Evolutionary conservation across 2,797 vertebrate species (phyloP).

Genomic region (Poecile montanus): DNA sequence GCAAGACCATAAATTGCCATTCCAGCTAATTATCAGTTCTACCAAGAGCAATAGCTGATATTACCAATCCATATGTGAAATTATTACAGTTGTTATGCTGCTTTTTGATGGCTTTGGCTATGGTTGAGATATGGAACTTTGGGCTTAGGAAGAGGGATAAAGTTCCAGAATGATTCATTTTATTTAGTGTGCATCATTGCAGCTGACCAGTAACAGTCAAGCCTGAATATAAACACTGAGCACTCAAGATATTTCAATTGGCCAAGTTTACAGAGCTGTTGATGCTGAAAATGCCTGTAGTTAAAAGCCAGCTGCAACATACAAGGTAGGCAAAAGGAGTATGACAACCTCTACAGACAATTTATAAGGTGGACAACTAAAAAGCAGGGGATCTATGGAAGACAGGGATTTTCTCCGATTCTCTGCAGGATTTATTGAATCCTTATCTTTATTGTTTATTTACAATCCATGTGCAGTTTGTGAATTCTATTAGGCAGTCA

Average conservation of each 20-base stretch:
- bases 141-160: neutral
- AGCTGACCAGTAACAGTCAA: neutral
- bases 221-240: neutral
- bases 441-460: neutral
- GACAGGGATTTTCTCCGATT: neutral
- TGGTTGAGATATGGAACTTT: rapidly evolving
- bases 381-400: neutral
- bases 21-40: neutral
- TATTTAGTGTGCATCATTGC: neutral
- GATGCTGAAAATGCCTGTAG: neutral
- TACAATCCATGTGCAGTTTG: neutral
- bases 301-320: neutral
- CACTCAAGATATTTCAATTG: neutral
- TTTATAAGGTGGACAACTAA: neutral
- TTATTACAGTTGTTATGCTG: neutral
- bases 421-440: neutral
- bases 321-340: neutral
- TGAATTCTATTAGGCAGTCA: neutral
- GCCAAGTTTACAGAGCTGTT: neutral
- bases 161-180: neutral
- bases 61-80: neutral
- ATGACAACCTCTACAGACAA: neutral
- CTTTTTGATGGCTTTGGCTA: neutral
- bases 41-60: neutral
- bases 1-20: neutral